A percentile compares a stretch with the other conserved stretches of the same genome.
Conservation (phyloP, 2,888 invertebrate species). For the Xestoiulus laeticollis region DNA sequence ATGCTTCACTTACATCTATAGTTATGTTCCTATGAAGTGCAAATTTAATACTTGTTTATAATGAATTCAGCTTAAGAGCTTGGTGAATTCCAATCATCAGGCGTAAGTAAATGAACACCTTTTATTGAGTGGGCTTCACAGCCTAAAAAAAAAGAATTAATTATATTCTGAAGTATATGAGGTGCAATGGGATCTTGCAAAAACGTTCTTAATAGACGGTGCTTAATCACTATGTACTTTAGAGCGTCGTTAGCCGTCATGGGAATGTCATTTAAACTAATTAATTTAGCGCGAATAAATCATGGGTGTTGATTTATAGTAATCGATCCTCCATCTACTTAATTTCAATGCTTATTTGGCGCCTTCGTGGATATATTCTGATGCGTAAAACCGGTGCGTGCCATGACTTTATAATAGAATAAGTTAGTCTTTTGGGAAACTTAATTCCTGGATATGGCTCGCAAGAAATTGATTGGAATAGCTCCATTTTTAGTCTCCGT, state of each 20-base stretch:
- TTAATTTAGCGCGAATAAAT: slow-evolving; percentile 35
- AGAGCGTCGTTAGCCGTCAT: slow-evolving; percentile 30
- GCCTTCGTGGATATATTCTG: background rate
- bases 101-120: background rate
- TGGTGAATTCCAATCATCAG: background rate
- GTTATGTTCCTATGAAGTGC: background rate
- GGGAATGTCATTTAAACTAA: slow-evolving; percentile 39
- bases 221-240: slow-evolving; percentile 30
- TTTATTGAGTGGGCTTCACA: background rate
- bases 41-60: background rate
- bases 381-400: background rate
- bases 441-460: background rate
- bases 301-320: slow-evolving; percentile 39
- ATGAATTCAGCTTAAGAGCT: background rate
- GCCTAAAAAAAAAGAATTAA: background rate
- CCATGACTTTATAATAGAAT: background rate
- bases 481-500: background rate
- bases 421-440: background rate
- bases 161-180: slow-evolving; percentile 2
- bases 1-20: too few species aligned
- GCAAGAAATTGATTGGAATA: background rate
- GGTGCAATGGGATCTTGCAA: background rate
- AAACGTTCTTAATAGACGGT: slow-evolving; percentile 22
- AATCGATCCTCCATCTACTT: slow-evolving; percentile 34
- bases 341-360: background rate